Evolutionary conservation across 2,113 vertebrate species (phyloP), one percentile per base, ranked within the genome.

Genomic region (Cavia porcellus): DNA sequence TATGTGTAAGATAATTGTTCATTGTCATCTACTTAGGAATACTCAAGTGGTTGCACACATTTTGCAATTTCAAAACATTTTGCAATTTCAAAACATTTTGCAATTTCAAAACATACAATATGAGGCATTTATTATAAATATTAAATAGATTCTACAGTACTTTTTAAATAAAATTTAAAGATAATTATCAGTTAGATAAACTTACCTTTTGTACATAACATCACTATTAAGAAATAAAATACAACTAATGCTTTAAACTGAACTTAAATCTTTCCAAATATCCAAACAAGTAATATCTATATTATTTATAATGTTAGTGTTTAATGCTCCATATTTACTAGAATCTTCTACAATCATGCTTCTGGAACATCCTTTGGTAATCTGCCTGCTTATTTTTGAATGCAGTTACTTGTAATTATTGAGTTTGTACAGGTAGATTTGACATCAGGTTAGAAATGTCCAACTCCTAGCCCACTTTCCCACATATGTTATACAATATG

Each of bases 161-260:
- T 90, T 88, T 61, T 22, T 28, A 75, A 57, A 85, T 89, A 52
- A 57, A 38, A 66, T 86, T 95, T 82, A 59, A 38, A 3, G 59
- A 2, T 62, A 57, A 45, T 59, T 57, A 1, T 50, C 2, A 90
- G 7, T 64, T 55, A 20, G 81, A 74, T 64, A 19, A 64, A 6
- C 8, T 79, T 83, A 83, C 38, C 30, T 64, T 38, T 42, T 70
- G 32, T 4, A 1, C 19, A 13, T 17, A 70, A 13, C 12, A 88
- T 77, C 5, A 75, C 12, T 52, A 70, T 72, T 62, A 15, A 11
- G n/a, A 42, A 35, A 35, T 1, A n/a, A 19, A 19, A 85, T 30
- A 88, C n/a, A 52, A 55, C 3, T 84, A 35, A 55, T 72, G 30
- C 45, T 88, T 88, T 70, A 68, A 89, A 79, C 79, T 72, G 0